Evolutionary conservation across 1,140 invertebrate genomes (phyloP).

Genomic region (Ptiloglossa arizonensis): DNA sequence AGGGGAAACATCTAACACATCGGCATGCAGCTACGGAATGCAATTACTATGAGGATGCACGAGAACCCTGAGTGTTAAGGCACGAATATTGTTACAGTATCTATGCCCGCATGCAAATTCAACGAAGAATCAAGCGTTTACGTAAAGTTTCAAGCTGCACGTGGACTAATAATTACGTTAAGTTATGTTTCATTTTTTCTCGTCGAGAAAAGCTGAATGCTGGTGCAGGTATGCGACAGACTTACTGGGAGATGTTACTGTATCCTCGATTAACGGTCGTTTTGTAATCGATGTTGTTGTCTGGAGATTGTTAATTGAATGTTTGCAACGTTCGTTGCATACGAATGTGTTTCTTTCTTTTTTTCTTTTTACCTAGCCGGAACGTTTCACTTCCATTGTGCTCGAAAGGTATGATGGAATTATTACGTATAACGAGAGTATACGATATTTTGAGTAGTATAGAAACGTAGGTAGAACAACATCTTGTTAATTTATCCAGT

Average conservation of each 20-base stretch:
- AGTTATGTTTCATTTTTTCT: constrained; percentile 1
- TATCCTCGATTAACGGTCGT: constrained; percentile 8
- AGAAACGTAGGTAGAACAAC: too few relatives aligned
- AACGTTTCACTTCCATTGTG: too few relatives aligned
- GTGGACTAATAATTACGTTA: neutral
- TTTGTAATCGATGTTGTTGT: constrained; percentile 11
- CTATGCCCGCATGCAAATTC: constrained; percentile 7
- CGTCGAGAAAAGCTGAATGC: neutral
- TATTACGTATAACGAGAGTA: too few relatives aligned
- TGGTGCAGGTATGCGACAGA: constrained; percentile 39
- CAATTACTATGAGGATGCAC: constrained; percentile 38
- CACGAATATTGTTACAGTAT: constrained; percentile 30
- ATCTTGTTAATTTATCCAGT: too few relatives aligned
- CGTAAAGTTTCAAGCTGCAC: constrained; percentile 14
- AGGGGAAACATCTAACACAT: constrained; percentile 28
- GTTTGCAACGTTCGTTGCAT: neutral
- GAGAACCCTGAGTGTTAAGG: neutral
- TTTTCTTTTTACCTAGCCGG: neutral
- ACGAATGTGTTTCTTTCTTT: neutral
- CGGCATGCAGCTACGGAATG: constrained; percentile 45
- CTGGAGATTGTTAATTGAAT: neutral
- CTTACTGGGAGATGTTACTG: constrained; percentile 40
- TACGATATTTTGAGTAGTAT: too few relatives aligned
- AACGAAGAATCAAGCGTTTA: neutral
- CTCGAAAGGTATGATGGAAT: too few relatives aligned